phyloP scores from a whole-genome alignment of 2,113 vertebrate species.

The Riparia riparia region DNA sequence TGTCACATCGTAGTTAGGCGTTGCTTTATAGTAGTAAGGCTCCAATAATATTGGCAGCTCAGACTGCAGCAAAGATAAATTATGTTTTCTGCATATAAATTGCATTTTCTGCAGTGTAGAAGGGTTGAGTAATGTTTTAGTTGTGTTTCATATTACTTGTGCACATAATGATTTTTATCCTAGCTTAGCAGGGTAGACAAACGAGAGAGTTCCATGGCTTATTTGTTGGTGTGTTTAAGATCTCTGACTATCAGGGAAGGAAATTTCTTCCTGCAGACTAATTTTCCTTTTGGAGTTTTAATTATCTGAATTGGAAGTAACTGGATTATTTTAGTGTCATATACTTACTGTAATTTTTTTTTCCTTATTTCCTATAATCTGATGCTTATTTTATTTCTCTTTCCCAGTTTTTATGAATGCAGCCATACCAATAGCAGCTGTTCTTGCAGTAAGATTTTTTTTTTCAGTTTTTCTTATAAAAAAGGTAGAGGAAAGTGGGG shows the following conservation, averaged over 20 bases:
- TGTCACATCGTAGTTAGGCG: neutral
- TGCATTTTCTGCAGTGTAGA: neutral
- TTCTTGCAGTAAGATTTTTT: constrained; percentile 88
- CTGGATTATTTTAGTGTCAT: neutral
- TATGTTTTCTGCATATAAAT: neutral
- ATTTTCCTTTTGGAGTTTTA: neutral
- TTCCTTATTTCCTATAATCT: neutral
- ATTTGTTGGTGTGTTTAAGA: neutral
- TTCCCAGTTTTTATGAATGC: constrained; percentile 96
- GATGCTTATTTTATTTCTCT: constrained; percentile 51
- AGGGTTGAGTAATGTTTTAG: neutral
- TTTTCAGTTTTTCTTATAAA: neutral
- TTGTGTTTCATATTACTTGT: neutral
- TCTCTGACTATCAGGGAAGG: neutral
- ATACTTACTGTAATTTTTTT: neutral
- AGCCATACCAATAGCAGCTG: constrained; percentile 95
- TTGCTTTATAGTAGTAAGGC: neutral
- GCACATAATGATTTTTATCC: neutral
- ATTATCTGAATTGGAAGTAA: neutral
- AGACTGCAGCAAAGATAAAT: neutral
- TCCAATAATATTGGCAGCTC: neutral
- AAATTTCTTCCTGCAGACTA: neutral
- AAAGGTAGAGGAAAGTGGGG: neutral
- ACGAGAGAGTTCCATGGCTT: neutral
- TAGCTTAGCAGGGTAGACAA: neutral